Conservation (phyloP, 2,797 vertebrate genomes). For the Eidolon dupreanum region DNA sequence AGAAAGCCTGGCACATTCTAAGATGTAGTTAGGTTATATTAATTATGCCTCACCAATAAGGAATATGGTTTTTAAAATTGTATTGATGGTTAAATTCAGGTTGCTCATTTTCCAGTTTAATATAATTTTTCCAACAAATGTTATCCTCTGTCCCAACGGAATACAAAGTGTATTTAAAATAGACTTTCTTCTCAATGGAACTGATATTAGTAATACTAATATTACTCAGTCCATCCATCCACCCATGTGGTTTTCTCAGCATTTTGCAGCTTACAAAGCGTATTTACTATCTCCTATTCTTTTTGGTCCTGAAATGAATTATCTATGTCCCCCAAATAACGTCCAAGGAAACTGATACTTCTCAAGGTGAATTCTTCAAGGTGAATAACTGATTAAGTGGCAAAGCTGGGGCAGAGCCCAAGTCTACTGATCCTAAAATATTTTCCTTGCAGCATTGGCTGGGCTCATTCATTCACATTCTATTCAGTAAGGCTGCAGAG, state of each 20-base stretch:
- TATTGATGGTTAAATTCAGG: not conserved
- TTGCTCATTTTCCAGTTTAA: not conserved
- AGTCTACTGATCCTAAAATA: not conserved
- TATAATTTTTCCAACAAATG: not conserved
- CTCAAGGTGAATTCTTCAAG: not conserved
- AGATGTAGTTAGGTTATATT: not conserved
- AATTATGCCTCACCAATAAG: not conserved
- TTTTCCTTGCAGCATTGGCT: not conserved
- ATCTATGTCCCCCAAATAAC: not conserved
- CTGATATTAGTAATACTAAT: not conserved
- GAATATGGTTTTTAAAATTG: not conserved
- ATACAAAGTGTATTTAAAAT: not conserved
- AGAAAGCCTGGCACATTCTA: not conserved
- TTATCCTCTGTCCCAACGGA: not conserved
- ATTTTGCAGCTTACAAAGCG: not conserved
- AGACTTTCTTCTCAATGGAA: not conserved
- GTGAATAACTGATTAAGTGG: not conserved
- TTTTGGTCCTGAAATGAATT: not conserved
- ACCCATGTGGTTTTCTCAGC: not conserved
- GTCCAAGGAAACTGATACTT: not conserved
- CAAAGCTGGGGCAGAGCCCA: not conserved
- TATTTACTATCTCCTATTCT: not conserved
- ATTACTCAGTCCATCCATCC: not conserved
- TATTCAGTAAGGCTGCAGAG: not conserved
- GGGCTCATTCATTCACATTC: not conserved